A percentile compares a stretch with the other conserved stretches of the same genome.
Evolutionary conservation across 2,113 vertebrate genomes (phyloP).

Genomic region (Oryzias celebensis): DNA sequence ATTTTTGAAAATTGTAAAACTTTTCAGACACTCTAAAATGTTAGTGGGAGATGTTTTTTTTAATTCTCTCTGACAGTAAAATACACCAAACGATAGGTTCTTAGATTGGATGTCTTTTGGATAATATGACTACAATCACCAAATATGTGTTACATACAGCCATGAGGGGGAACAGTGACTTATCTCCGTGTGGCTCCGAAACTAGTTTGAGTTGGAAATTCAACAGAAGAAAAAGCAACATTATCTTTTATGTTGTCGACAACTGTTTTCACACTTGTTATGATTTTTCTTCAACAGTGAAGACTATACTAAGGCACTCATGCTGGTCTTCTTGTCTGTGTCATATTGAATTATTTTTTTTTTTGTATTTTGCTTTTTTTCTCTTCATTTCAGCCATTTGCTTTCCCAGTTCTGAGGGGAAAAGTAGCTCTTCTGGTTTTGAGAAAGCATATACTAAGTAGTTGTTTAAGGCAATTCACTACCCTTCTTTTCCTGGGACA

Average conservation of each 20-base stretch:
- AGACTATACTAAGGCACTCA: conserved; percentile 28
- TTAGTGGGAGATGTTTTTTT: conserved; percentile 64
- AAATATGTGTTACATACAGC: conserved; percentile 45
- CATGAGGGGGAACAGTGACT: conserved; percentile 66
- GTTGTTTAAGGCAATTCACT: conserved; percentile 50
- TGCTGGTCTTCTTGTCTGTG: conserved; percentile 23
- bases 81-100: conserved; percentile 45
- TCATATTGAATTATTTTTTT: conserved; percentile 8
- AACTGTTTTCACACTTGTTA: conserved; percentile 27
- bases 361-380: conserved; percentile 32
- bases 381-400: conserved; percentile 33
- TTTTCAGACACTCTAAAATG: conserved; percentile 67
- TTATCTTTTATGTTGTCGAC: conserved; percentile 17
- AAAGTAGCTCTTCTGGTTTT: conserved; percentile 30
- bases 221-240: conserved; percentile 26
- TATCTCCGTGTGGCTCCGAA: conserved; percentile 17
- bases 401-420: conserved; percentile 39
- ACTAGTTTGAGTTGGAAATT: conserved; percentile 18
- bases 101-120: conserved; percentile 58
- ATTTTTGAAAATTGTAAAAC: conserved; percentile 72
- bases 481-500: conserved; percentile 48
- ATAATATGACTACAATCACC: conserved; percentile 62
- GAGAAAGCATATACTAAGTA: conserved; percentile 5
- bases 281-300: conserved; percentile 16
- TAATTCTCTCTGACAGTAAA: conserved; percentile 58